Evolutionary conservation across 2,888 invertebrate genomes (phyloP).

Genomic region (Lepidonotus clava): DNA sequence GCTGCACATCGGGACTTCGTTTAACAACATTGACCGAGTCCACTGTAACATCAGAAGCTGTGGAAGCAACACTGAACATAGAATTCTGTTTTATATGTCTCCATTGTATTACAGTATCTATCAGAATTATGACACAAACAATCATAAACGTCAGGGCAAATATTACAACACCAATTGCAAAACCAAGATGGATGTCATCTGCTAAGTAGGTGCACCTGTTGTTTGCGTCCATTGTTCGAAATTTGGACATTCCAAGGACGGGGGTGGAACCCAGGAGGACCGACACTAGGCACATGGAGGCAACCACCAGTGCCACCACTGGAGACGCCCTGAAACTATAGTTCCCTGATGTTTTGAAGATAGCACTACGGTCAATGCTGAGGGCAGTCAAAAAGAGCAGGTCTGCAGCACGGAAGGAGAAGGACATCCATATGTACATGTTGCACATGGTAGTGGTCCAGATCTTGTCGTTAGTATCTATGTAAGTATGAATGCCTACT

Average conservation of each 20-base stretch:
- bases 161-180: neutral
- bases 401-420: neutral
- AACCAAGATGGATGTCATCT: neutral
- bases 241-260: neutral
- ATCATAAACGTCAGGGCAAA: neutral
- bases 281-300: neutral
- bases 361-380: constrained; percentile 1
- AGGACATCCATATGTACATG: neutral
- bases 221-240: neutral
- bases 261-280: neutral
- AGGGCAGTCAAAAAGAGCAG: neutral
- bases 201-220: neutral
- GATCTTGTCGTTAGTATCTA: neutral
- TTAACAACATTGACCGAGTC: neutral
- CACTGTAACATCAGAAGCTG: neutral
- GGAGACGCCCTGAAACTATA: neutral
- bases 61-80: neutral
- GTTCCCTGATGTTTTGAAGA: neutral
- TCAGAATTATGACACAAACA: neutral
- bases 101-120: neutral
- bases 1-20: neutral
- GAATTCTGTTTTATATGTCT: neutral
- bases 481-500: neutral
- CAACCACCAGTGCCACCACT: neutral
- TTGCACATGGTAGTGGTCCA: neutral